A percentile compares a stretch with the other conserved stretches of the same genome.
Conservation (phyloP, 2,797 vertebrate genomes). For the Iguana delicatissima region DNA sequence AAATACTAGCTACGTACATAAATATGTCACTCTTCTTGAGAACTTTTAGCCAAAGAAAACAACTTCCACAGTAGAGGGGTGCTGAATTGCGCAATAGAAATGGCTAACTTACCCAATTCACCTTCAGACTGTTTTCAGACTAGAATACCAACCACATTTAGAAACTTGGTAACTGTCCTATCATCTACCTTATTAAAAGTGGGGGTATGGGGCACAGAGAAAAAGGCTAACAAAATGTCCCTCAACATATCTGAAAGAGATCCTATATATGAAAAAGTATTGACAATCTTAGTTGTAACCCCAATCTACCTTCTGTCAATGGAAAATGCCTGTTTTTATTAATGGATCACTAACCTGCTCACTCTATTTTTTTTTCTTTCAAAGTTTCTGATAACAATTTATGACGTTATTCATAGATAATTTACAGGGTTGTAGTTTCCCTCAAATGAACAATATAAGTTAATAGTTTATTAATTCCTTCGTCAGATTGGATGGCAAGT, state of each 20-base stretch:
- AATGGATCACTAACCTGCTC: background rate
- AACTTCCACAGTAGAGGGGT: constrained; percentile 58
- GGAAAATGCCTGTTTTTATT: background rate
- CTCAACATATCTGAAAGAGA: background rate
- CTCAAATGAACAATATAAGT: background rate
- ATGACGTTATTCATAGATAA: background rate
- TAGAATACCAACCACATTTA: constrained; percentile 47
- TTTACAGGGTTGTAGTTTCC: background rate
- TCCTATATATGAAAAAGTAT: background rate
- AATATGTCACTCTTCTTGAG: constrained; percentile 78
- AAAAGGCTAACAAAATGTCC: background rate
- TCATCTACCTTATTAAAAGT: constrained; percentile 45
- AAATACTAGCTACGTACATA: constrained; percentile 78
- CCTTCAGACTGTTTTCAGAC: constrained; percentile 57
- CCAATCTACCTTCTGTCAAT: background rate
- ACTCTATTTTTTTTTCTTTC: background rate
- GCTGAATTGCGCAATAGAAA: constrained; percentile 66
- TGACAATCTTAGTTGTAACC: background rate
- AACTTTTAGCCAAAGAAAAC: constrained; percentile 76
- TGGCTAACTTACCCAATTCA: constrained; percentile 58
- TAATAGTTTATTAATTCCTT: background rate
- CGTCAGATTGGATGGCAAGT: background rate
- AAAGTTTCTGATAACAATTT: constrained; percentile 33
- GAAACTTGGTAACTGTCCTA: constrained; percentile 38
- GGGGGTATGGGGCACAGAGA: background rate